Evolutionary conservation across 2,113 vertebrate genomes (phyloP), one percentile per base, ranked within the genome.

Genomic region (Bujurquina vittata): DNA sequence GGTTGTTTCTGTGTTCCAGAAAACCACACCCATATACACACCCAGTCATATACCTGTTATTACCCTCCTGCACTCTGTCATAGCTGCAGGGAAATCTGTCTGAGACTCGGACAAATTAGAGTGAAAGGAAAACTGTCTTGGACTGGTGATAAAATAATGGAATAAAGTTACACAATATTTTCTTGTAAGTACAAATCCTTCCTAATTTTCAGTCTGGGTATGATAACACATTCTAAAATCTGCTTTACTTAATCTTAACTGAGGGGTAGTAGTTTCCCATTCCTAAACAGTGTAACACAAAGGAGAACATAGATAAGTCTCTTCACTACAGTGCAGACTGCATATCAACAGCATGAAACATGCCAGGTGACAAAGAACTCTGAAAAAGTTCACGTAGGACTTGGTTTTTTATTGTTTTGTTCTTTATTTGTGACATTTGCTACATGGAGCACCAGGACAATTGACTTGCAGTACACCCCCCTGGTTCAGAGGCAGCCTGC

Each of bases 141-240:
- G 58, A 29, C 9, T 20, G 33, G 15, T 52, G 11, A 5, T 23
- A 10, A 75, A 77, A 52, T 31, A 35, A 57, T 73, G 4, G 35
- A 46, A 60, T 22, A 33, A 49, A 26, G 4, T 8, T 78, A 31
- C 7, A 57, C 14, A 49, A 75, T 58, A 17, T 14, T 46, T 56
- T n/a, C 74, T 6, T 7, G 9, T 46, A 12, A 46, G 55, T 9
- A 10, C 58, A 37, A 40, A 60, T 58, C 56, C 37, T 60, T 40
- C 17, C 59, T 37, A 3, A 87, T 89, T 87, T 85, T 89, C 87
- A 91, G 83, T 88, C 63, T 65, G 18, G 9, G 26, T 49, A 23
- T 31, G 26, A 58, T 83, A 37, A 74, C 60, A 60, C 4, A 55
- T 62, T 52, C 35, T 15, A 35, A n/a, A 57, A 60, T 78, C 4